A percentile compares a stretch with the other conserved stretches of the same genome.
Conservation (phyloP, 1,140 invertebrate genomes). For the Choristoneura fumiferana region DNA sequence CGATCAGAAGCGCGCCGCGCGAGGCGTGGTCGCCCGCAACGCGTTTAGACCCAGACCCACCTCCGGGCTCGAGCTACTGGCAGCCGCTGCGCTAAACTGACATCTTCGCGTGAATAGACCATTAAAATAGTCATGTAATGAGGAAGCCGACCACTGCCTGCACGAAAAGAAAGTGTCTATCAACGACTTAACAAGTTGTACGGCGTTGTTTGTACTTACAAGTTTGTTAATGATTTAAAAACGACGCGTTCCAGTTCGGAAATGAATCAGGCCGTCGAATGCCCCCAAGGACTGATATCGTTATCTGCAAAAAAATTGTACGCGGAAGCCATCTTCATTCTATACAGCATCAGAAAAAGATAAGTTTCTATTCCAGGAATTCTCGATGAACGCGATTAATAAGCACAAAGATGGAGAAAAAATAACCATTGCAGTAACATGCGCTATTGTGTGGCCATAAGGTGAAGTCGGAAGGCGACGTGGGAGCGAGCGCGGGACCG, state of each 20-base stretch:
- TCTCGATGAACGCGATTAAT: conserved; percentile 51
- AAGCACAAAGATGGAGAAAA: conserved; percentile 63
- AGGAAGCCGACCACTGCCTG: not conserved
- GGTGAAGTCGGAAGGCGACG: conserved; percentile 55
- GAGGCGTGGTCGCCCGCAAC: not conserved
- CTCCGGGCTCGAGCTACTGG: not conserved
- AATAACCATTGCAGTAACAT: conserved; percentile 52
- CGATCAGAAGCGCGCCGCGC: conserved; percentile 10
- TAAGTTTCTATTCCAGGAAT: conserved; percentile 62
- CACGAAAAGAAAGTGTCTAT: conserved; percentile 11
- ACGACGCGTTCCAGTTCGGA: conserved; percentile 37
- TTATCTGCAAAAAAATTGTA: conserved; percentile 49
- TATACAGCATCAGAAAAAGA: conserved; percentile 59
- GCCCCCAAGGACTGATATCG: conserved; percentile 44
- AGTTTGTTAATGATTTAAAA: conserved; percentile 12
- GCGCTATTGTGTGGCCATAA: conserved; percentile 59
- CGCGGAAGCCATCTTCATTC: conserved; percentile 62
- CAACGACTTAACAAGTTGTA: not conserved
- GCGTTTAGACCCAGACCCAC: not conserved
- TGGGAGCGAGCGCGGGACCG: conserved; percentile 50
- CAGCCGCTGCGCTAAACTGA: not conserved
- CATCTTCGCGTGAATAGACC: conserved; percentile 6
- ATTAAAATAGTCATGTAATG: conserved; percentile 11
- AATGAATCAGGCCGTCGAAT: conserved; percentile 47
- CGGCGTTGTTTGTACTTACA: conserved; percentile 17